phyloP scores from a whole-genome alignment of 1,140 invertebrate species.

The Drosophila asahinai region DNA sequence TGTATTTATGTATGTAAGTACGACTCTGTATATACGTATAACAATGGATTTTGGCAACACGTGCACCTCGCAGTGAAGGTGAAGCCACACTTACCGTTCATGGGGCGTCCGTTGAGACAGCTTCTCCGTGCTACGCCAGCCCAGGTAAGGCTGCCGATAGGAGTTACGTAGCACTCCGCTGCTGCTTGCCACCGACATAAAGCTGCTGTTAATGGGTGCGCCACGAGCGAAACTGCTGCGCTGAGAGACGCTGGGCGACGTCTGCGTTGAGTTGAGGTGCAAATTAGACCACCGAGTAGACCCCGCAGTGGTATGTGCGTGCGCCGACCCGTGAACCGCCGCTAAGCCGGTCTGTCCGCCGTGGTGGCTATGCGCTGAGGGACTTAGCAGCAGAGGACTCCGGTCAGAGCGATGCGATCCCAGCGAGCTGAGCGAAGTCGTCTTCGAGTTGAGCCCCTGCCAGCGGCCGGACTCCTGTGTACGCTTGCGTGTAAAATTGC shows the following conservation, averaged over 20 bases:
- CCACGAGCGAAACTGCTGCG: slow-evolving; percentile 83
- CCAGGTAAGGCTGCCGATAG: slow-evolving; percentile 93
- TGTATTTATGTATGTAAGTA: no score
- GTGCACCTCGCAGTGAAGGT: background rate
- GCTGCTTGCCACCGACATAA: slow-evolving; percentile 79
- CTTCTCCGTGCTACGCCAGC: slow-evolving; percentile 95
- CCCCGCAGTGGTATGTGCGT: slow-evolving; percentile 64
- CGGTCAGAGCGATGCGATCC: slow-evolving; percentile 85
- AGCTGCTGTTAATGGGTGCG: slow-evolving; percentile 80
- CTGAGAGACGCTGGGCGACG: slow-evolving; percentile 87
- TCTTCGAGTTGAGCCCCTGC: slow-evolving; percentile 91
- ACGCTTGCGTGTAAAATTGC: slow-evolving; percentile 87
- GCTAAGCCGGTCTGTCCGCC: slow-evolving; percentile 67
- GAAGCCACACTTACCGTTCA: slow-evolving; percentile 87
- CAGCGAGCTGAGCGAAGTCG: slow-evolving; percentile 90
- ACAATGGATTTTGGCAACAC: no score
- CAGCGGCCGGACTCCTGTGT: slow-evolving; percentile 90
- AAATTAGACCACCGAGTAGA: slow-evolving; percentile 94
- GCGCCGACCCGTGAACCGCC: background rate
- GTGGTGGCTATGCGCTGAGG: slow-evolving; percentile 84
- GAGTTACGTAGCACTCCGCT: slow-evolving; percentile 84
- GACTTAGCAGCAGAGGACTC: slow-evolving; percentile 82
- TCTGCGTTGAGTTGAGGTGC: slow-evolving; percentile 90
- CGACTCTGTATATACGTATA: no score
- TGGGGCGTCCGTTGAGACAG: slow-evolving; percentile 90